Percentiles rank a stretch among this genome's conserved stretches.
Conservation (phyloP, 2,888 invertebrate species). For the Eucriotettix oculatus region DNA sequence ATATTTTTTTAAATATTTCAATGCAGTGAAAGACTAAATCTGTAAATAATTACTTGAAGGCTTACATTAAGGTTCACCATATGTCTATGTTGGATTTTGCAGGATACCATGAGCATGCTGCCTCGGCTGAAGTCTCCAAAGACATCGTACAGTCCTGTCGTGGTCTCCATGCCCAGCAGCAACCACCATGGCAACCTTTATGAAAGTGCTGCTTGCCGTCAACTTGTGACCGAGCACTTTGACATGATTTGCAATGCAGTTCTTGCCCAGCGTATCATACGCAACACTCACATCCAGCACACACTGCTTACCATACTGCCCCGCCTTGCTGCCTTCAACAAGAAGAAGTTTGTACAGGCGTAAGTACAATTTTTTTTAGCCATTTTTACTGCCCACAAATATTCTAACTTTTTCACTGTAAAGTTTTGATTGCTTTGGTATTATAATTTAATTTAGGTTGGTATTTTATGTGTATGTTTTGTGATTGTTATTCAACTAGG, state of each 20-base stretch:
- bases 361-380: slow-evolving; percentile 15
- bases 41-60: too few species aligned
- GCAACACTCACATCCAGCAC: slow-evolving; percentile 70
- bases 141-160: slow-evolving; percentile 6
- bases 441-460: not conserved
- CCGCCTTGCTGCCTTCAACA: slow-evolving; percentile 83
- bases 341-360: slow-evolving; percentile 57
- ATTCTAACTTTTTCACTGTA: not conserved
- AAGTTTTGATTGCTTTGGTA: not conserved
- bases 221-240: slow-evolving; percentile 67
- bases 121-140: slow-evolving; percentile 35
- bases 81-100: slow-evolving; percentile 9
- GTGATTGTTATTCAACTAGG: slow-evolving; percentile 15
- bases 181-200: slow-evolving; percentile 33
- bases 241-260: slow-evolving; percentile 63
- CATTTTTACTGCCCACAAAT: too few species aligned
- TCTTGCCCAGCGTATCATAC: slow-evolving; percentile 54
- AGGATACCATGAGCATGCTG: slow-evolving; percentile 34
- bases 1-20: too few species aligned
- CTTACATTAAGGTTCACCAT: too few species aligned
- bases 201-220: slow-evolving; percentile 76
- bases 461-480: slow-evolving; percentile 1
- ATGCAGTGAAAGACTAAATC: too few species aligned
- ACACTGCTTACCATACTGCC: slow-evolving; percentile 76
- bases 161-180: slow-evolving; percentile 7